Evolutionary conservation across 2,888 invertebrate genomes (phyloP).

Genomic region (Leucania comma): DNA sequence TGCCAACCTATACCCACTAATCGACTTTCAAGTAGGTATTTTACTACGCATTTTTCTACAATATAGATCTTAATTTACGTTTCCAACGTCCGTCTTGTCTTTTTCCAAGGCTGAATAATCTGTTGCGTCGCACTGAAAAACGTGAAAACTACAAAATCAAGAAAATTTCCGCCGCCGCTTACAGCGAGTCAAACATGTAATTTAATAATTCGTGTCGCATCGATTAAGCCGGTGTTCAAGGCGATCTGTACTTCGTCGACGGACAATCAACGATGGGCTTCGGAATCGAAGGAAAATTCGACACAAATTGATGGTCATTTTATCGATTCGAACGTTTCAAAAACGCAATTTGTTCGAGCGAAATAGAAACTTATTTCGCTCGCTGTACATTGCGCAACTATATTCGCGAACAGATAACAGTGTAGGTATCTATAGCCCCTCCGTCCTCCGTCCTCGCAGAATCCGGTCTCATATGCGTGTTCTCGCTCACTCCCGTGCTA

Average conservation of each 20-base stretch:
- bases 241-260: constrained; percentile 67
- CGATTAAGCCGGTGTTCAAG: constrained; percentile 74
- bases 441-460: constrained; percentile 87
- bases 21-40: not conserved
- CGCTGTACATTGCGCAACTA: constrained; percentile 87
- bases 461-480: constrained; percentile 77
- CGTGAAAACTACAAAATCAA: constrained; percentile 62
- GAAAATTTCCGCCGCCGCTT: constrained; percentile 78
- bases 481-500: constrained; percentile 74
- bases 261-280: constrained; percentile 67
- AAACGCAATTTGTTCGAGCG: constrained; percentile 66
- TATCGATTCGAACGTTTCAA: constrained; percentile 55
- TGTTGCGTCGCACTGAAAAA: constrained; percentile 59
- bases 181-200: constrained; percentile 79
- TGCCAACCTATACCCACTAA: not conserved
- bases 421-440: constrained; percentile 84
- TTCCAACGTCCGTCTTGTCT: constrained; percentile 64
- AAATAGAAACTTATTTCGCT: constrained; percentile 83
- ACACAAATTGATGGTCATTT: constrained; percentile 59
- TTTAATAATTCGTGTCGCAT: constrained; percentile 79
- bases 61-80: not conserved
- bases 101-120: constrained; percentile 41
- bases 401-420: constrained; percentile 89
- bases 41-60: not conserved
- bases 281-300: constrained; percentile 60